These are phyloP conservation scores for Morpho helenor DNA, from an alignment of 2,888 invertebrate species.

Conservation along the genomic window DNA sequence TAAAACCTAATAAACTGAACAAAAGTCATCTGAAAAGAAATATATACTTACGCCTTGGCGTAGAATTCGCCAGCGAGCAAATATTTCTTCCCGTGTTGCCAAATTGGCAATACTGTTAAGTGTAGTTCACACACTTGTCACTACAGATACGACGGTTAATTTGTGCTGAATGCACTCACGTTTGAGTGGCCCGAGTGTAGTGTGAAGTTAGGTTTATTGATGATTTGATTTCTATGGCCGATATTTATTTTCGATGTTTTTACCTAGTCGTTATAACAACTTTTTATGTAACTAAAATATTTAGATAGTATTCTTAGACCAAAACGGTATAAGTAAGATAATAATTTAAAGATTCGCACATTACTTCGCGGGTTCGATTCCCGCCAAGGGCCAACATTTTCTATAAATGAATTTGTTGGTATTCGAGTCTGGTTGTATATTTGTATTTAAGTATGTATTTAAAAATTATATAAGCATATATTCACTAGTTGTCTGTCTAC, in stretches of 20 bases:
- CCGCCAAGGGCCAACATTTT: no score
- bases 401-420: no score
- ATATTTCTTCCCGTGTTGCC: constrained; percentile 44
- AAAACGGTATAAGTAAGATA: no score
- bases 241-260: background rate
- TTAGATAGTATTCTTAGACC: no score
- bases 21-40: constrained; percentile 21
- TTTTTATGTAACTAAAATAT: no score
- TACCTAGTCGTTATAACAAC: no score
- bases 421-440: no score
- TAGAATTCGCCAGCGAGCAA: constrained; percentile 27
- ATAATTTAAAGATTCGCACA: no score
- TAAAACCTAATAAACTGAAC: constrained; percentile 4
- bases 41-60: constrained; percentile 24
- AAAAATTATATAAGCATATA: no score
- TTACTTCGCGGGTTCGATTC: no score
- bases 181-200: constrained; percentile 1
- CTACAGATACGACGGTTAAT: constrained; percentile 36
- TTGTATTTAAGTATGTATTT: no score
- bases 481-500: no score
- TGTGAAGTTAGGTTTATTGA: constrained; percentile 6
- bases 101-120: constrained; percentile 67
- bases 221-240: background rate
- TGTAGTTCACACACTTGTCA: constrained; percentile 47
- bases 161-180: constrained; percentile 36